Evolutionary conservation across 2,888 invertebrate species (phyloP), one percentile per base, ranked within the genome.

Genomic region (Drymonia ruficornis): DNA sequence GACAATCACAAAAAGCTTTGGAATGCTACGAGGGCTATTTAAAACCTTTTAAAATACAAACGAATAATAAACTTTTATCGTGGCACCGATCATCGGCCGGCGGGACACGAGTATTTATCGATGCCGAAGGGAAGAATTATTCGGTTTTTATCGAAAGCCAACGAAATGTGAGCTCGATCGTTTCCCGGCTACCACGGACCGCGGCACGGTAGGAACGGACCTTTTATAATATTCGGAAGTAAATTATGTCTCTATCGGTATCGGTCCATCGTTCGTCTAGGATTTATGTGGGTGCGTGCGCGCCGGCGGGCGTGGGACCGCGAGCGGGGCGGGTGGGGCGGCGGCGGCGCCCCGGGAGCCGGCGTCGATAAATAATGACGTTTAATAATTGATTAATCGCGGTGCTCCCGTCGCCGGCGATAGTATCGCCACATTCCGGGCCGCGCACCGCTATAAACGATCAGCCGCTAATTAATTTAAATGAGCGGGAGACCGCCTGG

Each of bases 331-430:
- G 15, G 48, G 42, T 12, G 42, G 28, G 51, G 47, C 50, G 54
- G 60, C 65, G 69, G 70, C 61, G 70, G 71, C 70, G 72, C 72
- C 72, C 68, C 67, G 71, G 72, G 69, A 65, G 69, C 65, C 63
- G 66, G 59, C 66, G 56, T 54, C 67, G 63, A 68, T 87, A 78
- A 89, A 85, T 89, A 86, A 89, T 87, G 87, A 89, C 86, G 83
- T 86, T 82, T 84, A 81, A 84, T 88, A 84, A 86, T 87, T 90
- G 89, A 90, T 89, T 84, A 86, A 89, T 89, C 75, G 71, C 67
- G 64, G 70, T 55, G 76, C 77, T 72, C 74, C 74, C 71, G 76
- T 65, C 68, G 65, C 59, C 63, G 59, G 61, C 55, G 71, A 68
- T 72, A 58, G 60, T 67, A 72, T 63, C 68, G 70, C 11, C 70